These are phyloP conservation scores for Diadumene lineata DNA, from an alignment of 92 coral and sea anemone species.

Conservation along the genomic window DNA sequence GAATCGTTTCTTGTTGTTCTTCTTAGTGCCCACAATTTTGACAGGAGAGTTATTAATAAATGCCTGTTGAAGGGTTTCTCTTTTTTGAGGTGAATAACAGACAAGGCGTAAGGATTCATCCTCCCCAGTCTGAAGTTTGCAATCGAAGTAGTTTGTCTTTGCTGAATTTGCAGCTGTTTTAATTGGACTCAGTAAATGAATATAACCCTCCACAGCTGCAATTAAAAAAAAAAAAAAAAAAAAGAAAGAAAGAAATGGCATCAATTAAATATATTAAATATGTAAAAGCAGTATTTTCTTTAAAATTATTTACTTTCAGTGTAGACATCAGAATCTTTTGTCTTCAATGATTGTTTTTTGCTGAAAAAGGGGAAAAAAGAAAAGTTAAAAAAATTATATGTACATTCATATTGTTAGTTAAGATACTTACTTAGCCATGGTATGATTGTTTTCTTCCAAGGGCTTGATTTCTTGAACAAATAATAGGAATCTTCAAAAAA, in stretches of 20 bases:
- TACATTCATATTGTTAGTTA: not conserved
- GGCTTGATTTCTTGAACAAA: not conserved
- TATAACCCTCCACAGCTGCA: slow-evolving; percentile 28
- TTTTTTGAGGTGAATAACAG: slow-evolving; percentile 69
- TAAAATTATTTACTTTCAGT: slow-evolving; percentile 7
- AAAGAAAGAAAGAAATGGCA: no score
- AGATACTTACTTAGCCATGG: slow-evolving; percentile 12
- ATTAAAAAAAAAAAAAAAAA: slow-evolving; percentile 15
- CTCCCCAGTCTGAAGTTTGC: slow-evolving; percentile 56
- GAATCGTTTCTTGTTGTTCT: slow-evolving; percentile 45
- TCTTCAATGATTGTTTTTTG: slow-evolving; percentile 3
- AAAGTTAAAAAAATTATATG: not conserved
- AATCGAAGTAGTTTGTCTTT: slow-evolving; percentile 54
- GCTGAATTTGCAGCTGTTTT: slow-evolving; percentile 40
- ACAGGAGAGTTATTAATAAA: slow-evolving; percentile 60
- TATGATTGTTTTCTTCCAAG: not conserved
- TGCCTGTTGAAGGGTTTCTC: slow-evolving; percentile 60
- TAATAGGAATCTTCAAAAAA: not conserved
- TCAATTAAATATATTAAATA: not conserved
- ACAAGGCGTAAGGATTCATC: slow-evolving; percentile 59
- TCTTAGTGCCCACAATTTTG: slow-evolving; percentile 50
- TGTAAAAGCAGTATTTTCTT: not conserved
- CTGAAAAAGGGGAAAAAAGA: not conserved
- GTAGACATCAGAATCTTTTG: slow-evolving; percentile 22
- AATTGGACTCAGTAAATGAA: slow-evolving; percentile 40